Evolutionary conservation across 92 coral and sea anemone genomes (phyloP), one percentile per base, ranked within the genome.

Genomic region (Actinernus sp.): DNA sequence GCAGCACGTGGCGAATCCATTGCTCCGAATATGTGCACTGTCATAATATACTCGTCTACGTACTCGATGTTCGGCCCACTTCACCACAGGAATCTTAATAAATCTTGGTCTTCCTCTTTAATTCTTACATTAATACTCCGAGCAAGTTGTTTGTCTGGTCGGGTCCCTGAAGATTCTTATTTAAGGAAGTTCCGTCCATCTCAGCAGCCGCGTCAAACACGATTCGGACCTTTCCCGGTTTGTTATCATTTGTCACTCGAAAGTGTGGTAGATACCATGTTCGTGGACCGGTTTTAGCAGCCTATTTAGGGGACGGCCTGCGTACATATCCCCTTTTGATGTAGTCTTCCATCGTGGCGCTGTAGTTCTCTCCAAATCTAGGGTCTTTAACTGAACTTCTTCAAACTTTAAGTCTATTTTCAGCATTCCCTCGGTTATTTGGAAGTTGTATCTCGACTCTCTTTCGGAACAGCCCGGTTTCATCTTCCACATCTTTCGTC

Each of bases 91-190:
- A 79, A 79, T n/a, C 84, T 61, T 26, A 77, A 59, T 2, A 70
- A 45, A 57, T 79, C 80, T n/a, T n/a, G 30, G 31, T 79, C 77
- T 50, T 65, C 61, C 8, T 73, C 70, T 41, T 49, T 70, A 8
- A 74, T 83, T 16, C 41, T 27, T 7, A 82, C 58, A 55, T 49
- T 66, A 80, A 32, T 19, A 71, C 80, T 16, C 87, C 74, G 31
- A 70, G 34, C 57, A 71, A 74, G 8, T 68, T 61, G 49, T 80
- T 80, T 45, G 53, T 80, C 11, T 61, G 65, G 43, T 80, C 61
- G 18, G 80, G 80, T 28, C 87, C 87, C 26, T 63, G 87, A 49
- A 80, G 74, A 46, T 80, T 65, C 58, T 80, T 71, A 43, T 80
- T 71, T 18, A 79, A 55, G 18, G 79, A 70, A n/a, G 86, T 79